Conservation (phyloP, 2,797 vertebrate species). For the Argentina silus region DNA sequence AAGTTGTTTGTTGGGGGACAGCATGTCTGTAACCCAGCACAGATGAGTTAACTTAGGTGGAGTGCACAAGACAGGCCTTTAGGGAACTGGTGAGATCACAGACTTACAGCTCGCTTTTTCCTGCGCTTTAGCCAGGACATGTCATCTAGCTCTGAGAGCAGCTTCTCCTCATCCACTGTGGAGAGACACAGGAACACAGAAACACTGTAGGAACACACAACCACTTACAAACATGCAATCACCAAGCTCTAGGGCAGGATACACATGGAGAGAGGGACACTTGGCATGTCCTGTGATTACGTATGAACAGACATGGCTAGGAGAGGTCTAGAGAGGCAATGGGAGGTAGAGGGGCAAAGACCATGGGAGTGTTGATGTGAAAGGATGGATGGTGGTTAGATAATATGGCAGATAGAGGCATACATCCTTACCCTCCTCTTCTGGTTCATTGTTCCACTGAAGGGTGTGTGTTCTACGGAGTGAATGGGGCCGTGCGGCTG, state of each 20-base stretch:
- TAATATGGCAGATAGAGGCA: neutral
- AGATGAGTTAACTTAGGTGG: slow-evolving; percentile 10
- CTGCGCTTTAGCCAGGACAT: slow-evolving; percentile 89
- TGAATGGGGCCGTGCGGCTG: slow-evolving; percentile 86
- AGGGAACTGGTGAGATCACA: slow-evolving; percentile 41
- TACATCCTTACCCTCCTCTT: slow-evolving; percentile 65
- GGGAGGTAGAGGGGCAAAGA: neutral
- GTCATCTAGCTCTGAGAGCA: slow-evolving; percentile 82
- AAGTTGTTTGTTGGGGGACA: neutral
- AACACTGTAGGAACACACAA: slow-evolving; percentile 25
- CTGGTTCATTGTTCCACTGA: slow-evolving; percentile 67
- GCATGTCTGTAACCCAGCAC: slow-evolving; percentile 5
- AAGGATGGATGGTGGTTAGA: neutral
- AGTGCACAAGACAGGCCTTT: slow-evolving; percentile 18
- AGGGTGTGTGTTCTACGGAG: slow-evolving; percentile 79
- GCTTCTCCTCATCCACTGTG: slow-evolving; percentile 75
- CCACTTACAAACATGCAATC: no score
- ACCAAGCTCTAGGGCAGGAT: slow-evolving; percentile 3
- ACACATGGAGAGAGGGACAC: no score
- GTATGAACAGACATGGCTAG: neutral
- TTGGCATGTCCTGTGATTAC: no score
- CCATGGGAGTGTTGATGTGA: neutral
- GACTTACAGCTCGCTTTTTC: slow-evolving; percentile 91
- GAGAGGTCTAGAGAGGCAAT: neutral
- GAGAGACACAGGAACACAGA: slow-evolving; percentile 48